Conservation (phyloP, 2,113 vertebrate genomes). For the Sorex araneus region DNA sequence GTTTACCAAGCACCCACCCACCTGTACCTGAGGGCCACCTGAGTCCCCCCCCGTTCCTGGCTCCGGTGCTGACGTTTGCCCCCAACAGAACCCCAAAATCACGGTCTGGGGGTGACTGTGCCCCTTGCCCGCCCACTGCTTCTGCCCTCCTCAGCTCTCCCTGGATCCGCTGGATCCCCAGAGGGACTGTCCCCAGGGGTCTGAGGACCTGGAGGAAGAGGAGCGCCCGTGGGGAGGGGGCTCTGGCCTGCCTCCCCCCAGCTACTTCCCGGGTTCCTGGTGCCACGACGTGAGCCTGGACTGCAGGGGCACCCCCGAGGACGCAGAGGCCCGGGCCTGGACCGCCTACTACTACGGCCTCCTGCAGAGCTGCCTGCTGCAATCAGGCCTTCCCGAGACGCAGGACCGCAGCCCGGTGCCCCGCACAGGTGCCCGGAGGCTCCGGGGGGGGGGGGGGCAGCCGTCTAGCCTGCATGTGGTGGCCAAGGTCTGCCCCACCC, state of each 20-base stretch:
- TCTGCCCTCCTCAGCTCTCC: constrained; percentile 77
- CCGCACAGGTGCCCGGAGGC: constrained; percentile 79
- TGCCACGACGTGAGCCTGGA: constrained; percentile 80
- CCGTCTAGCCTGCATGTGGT: neutral
- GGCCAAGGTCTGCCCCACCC: neutral
- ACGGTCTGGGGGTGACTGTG: too few relatives aligned
- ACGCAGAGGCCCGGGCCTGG: constrained; percentile 78
- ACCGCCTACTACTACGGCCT: constrained; percentile 82
- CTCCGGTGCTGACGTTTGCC: neutral
- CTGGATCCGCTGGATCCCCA: constrained; percentile 71
- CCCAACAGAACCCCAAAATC: too few relatives aligned
- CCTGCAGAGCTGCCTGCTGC: constrained; percentile 86
- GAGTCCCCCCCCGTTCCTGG: neutral
- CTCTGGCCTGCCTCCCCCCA: constrained; percentile 64
- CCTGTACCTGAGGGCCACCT: neutral
- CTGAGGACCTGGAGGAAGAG: constrained; percentile 81
- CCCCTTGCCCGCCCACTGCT: neutral
- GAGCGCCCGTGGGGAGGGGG: constrained; percentile 72
- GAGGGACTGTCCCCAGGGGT: constrained; percentile 64
- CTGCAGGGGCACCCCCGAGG: constrained; percentile 79
- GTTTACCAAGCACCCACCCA: neutral
- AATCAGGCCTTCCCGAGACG: constrained; percentile 86
- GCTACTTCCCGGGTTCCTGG: constrained; percentile 78
- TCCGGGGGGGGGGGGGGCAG: neutral
- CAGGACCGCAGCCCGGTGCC: constrained; percentile 84